phyloP scores from a whole-genome alignment of 2,797 vertebrate species.

The Trematomus bernacchii region DNA sequence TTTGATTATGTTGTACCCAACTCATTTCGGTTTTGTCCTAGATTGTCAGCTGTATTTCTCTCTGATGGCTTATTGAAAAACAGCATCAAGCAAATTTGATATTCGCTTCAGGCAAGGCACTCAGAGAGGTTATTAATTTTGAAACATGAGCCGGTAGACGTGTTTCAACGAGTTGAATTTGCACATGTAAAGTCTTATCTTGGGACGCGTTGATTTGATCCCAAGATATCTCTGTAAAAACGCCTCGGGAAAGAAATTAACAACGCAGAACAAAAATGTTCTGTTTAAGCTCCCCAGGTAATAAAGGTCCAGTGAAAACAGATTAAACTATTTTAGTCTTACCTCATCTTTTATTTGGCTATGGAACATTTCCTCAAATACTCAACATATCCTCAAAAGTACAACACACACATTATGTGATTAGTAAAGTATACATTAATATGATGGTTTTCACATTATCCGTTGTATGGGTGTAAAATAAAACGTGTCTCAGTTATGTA shows the following conservation, averaged over 20 bases:
- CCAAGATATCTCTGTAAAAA: neutral
- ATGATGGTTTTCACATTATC: too few relatives aligned
- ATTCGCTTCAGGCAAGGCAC: conserved; percentile 32
- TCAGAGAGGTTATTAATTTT: conserved; percentile 35
- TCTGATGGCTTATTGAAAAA: conserved; percentile 29
- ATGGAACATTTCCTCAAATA: too few relatives aligned
- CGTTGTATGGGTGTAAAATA: too few relatives aligned
- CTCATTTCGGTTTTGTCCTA: conserved; percentile 7
- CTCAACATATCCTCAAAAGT: too few relatives aligned
- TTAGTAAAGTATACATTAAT: too few relatives aligned
- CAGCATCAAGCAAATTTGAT: conserved; percentile 33
- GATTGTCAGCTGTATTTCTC: conserved; percentile 26
- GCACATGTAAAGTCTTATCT: conserved; percentile 24
- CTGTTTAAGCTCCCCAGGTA: neutral
- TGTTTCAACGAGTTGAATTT: conserved; percentile 26
- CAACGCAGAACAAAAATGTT: neutral
- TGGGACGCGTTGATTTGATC: conserved; percentile 26
- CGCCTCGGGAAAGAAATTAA: neutral
- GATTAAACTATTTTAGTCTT: neutral
- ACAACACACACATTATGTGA: too few relatives aligned
- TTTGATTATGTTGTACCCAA: neutral
- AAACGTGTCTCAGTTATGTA: too few relatives aligned
- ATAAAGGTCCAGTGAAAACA: conserved; percentile 4
- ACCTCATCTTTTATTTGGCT: neutral
- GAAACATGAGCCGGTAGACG: conserved; percentile 19